These are phyloP conservation scores for Phragmatobia fuliginosa DNA, from an alignment of 2,888 invertebrate species.

Conservation along the genomic window DNA sequence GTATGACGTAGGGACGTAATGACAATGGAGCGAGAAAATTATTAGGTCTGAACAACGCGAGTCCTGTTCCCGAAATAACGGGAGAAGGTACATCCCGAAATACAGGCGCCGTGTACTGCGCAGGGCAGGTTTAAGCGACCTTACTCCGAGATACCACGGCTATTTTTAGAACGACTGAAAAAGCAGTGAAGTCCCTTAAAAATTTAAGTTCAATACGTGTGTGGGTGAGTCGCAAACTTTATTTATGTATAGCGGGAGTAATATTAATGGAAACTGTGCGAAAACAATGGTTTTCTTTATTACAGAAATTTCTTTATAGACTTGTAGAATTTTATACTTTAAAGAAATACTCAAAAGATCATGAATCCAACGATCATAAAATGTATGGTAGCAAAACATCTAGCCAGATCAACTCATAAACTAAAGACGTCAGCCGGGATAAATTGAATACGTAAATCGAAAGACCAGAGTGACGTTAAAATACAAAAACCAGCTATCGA, in stretches of 20 bases:
- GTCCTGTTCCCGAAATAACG: slow-evolving; percentile 34
- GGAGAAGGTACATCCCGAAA: slow-evolving; percentile 31
- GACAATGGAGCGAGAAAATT: slow-evolving; percentile 28
- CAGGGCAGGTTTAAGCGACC: slow-evolving; percentile 40
- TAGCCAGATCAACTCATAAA: too few species aligned
- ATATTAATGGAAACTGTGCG: neutral
- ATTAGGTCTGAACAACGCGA: slow-evolving; percentile 27
- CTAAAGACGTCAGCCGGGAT: too few species aligned
- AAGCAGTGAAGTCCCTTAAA: slow-evolving; percentile 54
- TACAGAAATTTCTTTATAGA: too few species aligned
- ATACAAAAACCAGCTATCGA: too few species aligned
- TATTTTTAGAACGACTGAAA: slow-evolving; percentile 67
- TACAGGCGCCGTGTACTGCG: slow-evolving; percentile 32
- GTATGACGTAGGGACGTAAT: slow-evolving; percentile 23
- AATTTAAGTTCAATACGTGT: slow-evolving; percentile 42
- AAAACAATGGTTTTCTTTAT: too few species aligned
- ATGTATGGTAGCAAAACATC: too few species aligned
- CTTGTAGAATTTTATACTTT: too few species aligned
- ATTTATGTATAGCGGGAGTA: slow-evolving; percentile 24
- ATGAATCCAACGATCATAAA: too few species aligned
- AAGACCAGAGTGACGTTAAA: too few species aligned
- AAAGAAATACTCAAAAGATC: too few species aligned
- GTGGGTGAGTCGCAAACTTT: slow-evolving; percentile 15
- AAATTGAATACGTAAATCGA: too few species aligned
- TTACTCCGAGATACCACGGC: slow-evolving; percentile 48